Evolutionary conservation across 2,113 vertebrate species (phyloP).

Genomic region (Macquaria australasica): DNA sequence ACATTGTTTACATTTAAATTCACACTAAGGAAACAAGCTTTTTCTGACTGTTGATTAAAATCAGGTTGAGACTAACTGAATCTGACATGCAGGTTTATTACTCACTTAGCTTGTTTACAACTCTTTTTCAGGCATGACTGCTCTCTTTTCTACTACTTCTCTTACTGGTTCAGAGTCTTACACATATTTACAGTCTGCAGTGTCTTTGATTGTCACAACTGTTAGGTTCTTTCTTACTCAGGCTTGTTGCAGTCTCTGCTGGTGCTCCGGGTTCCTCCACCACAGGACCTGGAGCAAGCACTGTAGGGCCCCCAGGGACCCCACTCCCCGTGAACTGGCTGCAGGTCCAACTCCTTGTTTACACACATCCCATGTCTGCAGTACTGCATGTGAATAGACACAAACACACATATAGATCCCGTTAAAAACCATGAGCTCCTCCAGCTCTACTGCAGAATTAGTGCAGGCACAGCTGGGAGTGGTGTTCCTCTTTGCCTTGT

Average conservation of each 20-base stretch:
- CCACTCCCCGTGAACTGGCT: conserved; percentile 95
- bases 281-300: conserved; percentile 94
- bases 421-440: conserved; percentile 31
- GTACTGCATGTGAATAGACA: conserved; percentile 84
- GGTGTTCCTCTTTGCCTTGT: conserved; percentile 41
- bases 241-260: conserved; percentile 93
- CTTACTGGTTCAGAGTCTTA: neutral
- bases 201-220: neutral
- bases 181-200: neutral
- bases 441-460: conserved; percentile 34
- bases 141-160: neutral
- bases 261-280: conserved; percentile 93
- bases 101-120: conserved; percentile 22
- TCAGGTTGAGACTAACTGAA: neutral
- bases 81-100: neutral
- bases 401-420: conserved; percentile 36
- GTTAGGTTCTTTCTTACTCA: conserved; percentile 86
- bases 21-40: conserved; percentile 1
- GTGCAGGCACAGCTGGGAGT: conserved; percentile 51
- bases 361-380: conserved; percentile 94
- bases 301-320: conserved; percentile 94
- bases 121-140: neutral
- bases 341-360: conserved; percentile 90
- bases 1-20: neutral
- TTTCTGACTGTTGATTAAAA: conserved; percentile 8